phyloP scores from a whole-genome alignment of 2,888 invertebrate genomes.

The Orchesella flavescens region DNA sequence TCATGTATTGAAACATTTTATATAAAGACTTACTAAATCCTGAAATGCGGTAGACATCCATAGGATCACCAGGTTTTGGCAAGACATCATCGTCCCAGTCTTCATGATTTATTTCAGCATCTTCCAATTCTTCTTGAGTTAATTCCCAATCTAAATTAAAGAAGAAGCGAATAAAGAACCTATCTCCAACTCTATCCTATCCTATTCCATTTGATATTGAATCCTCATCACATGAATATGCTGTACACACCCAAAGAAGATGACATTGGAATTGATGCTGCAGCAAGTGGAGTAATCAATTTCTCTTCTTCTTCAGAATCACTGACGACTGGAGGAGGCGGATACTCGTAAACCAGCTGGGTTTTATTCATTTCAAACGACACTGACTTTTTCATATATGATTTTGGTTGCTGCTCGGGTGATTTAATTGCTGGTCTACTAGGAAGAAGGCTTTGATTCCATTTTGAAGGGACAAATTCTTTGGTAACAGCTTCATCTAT shows the following conservation, averaged over 20 bases:
- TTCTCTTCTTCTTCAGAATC: slow-evolving; percentile 70
- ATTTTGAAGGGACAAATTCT: slow-evolving; percentile 71
- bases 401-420: slow-evolving; percentile 64
- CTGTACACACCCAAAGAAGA: slow-evolving; percentile 26
- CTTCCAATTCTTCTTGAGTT: slow-evolving; percentile 71
- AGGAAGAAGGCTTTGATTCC: slow-evolving; percentile 70
- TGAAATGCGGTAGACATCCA: slow-evolving; percentile 71
- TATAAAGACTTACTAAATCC: slow-evolving; percentile 65
- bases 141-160: slow-evolving; percentile 70
- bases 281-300: background rate
- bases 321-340: slow-evolving; percentile 62
- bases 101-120: slow-evolving; percentile 65
- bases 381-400: slow-evolving; percentile 69
- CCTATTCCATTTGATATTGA: too few species aligned
- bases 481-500: slow-evolving; percentile 23
- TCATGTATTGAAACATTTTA: background rate
- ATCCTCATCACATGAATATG: too few species aligned
- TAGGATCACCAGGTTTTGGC: slow-evolving; percentile 62
- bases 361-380: slow-evolving; percentile 70
- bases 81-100: slow-evolving; percentile 68
- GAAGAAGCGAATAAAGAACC: background rate
- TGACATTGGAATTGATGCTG: slow-evolving; percentile 23
- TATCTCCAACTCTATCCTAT: too few species aligned
- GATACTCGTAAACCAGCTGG: slow-evolving; percentile 70
- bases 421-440: slow-evolving; percentile 70